Conservation (phyloP, 1,140 invertebrate species). For the Aethina tumida region DNA sequence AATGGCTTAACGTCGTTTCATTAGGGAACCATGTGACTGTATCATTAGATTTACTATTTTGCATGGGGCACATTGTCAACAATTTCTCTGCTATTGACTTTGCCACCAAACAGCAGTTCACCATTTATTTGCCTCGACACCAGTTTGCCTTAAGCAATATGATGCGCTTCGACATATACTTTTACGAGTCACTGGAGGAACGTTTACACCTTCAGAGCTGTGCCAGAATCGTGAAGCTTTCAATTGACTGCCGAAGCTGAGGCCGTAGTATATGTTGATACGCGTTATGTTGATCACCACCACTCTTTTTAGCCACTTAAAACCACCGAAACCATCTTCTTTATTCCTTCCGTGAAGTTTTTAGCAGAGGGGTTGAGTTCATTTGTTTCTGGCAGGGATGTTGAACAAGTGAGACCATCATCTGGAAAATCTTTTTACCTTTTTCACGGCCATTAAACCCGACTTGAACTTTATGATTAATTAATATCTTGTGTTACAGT, state of each 20-base stretch:
- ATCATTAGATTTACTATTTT: conserved; percentile 36
- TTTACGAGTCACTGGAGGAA: too few species aligned
- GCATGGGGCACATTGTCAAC: conserved; percentile 31
- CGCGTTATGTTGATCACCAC: background rate
- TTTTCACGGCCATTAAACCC: too few species aligned
- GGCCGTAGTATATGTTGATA: background rate
- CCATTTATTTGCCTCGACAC: too few species aligned
- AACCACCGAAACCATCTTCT: conserved; percentile 3
- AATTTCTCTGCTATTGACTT: conserved; percentile 31
- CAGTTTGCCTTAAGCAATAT: too few species aligned
- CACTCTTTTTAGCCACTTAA: background rate
- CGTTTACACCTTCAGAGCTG: too few species aligned
- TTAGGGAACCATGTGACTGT: conserved; percentile 36
- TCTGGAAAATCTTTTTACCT: background rate
- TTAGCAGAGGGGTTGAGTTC: conserved; percentile 22
- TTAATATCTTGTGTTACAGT: too few species aligned
- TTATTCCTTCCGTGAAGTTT: conserved; percentile 14
- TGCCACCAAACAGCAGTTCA: conserved; percentile 7
- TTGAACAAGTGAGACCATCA: conserved; percentile 11
- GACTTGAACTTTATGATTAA: too few species aligned
- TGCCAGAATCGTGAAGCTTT: too few species aligned
- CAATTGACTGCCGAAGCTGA: too few species aligned
- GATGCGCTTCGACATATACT: too few species aligned
- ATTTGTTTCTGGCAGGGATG: conserved; percentile 28
- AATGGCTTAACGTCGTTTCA: too few species aligned